Conservation (phyloP, 1,140 invertebrate species). For the Maconellicoccus hirsutus region DNA sequence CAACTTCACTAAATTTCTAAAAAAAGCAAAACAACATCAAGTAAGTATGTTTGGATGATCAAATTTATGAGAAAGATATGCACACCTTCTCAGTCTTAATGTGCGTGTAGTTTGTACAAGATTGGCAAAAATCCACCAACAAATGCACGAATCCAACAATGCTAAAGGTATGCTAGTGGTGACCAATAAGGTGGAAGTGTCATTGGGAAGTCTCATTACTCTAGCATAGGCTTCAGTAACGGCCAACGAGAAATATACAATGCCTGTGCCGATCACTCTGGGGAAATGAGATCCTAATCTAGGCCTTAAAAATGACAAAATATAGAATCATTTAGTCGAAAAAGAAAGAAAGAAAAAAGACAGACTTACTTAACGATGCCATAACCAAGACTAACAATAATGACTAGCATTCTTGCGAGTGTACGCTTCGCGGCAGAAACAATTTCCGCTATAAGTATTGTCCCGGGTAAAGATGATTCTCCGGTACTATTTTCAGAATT, state of each 20-base stretch:
- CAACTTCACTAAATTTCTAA: slow-evolving; percentile 75
- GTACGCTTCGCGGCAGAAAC: slow-evolving; percentile 80
- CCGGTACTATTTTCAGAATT: slow-evolving; percentile 66
- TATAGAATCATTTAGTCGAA: background rate
- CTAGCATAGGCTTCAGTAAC: slow-evolving; percentile 69
- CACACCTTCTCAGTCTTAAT: slow-evolving; percentile 56
- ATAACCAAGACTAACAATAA: slow-evolving; percentile 87
- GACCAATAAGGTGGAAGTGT: slow-evolving; percentile 50
- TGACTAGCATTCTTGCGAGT: slow-evolving; percentile 79
- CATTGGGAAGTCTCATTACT: slow-evolving; percentile 52
- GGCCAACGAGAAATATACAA: slow-evolving; percentile 70
- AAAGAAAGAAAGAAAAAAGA: background rate
- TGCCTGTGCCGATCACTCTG: slow-evolving; percentile 68
- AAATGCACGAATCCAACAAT: slow-evolving; percentile 56
- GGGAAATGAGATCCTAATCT: slow-evolving; percentile 73
- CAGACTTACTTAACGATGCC: slow-evolving; percentile 80
- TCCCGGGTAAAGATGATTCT: slow-evolving; percentile 45
- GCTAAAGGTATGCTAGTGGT: slow-evolving; percentile 62
- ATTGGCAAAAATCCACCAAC: slow-evolving; percentile 80
- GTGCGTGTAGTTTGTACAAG: slow-evolving; percentile 80
- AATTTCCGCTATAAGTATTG: slow-evolving; percentile 71
- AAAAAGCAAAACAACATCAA: slow-evolving; percentile 33
- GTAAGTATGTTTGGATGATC: slow-evolving; percentile 17
- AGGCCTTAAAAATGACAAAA: slow-evolving; percentile 45
- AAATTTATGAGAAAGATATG: slow-evolving; percentile 32